phyloP scores from a whole-genome alignment of 2,888 invertebrate species.

The Tanypteryx hageni region DNA sequence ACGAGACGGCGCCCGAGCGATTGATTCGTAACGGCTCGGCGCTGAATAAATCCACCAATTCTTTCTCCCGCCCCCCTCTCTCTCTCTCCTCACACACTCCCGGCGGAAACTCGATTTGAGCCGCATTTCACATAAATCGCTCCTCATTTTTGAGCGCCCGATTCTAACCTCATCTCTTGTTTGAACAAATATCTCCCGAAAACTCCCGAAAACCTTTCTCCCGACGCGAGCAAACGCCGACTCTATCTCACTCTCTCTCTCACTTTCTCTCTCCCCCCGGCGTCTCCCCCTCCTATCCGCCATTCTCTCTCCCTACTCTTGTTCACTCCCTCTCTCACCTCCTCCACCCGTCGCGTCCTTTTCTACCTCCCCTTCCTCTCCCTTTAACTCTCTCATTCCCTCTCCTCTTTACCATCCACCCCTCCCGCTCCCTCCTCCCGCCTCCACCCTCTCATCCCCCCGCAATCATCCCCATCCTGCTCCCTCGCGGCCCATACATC shows the following conservation, averaged over 20 bases:
- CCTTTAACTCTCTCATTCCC: background rate
- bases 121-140: constrained; percentile 31
- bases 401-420: too few species aligned
- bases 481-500: constrained; percentile 58
- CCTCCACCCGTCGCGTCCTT: background rate
- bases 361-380: background rate
- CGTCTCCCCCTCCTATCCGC: background rate
- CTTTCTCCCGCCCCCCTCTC: background rate
- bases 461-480: constrained; percentile 46
- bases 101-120: constrained; percentile 37
- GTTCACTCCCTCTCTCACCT: background rate
- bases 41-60: constrained; percentile 53
- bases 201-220: background rate
- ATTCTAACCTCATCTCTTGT: constrained; percentile 42
- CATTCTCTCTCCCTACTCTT: background rate
- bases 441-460: background rate
- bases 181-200: constrained; percentile 25
- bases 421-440: background rate
- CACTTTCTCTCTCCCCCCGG: background rate
- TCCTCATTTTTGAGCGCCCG: constrained; percentile 30
- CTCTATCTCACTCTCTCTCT: background rate
- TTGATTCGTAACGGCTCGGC: background rate
- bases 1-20: background rate
- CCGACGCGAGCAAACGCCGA: background rate
- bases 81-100: background rate